Evolutionary conservation across 2,797 vertebrate species (phyloP), one percentile per base, ranked within the genome.

Genomic region (Falco naumanni): DNA sequence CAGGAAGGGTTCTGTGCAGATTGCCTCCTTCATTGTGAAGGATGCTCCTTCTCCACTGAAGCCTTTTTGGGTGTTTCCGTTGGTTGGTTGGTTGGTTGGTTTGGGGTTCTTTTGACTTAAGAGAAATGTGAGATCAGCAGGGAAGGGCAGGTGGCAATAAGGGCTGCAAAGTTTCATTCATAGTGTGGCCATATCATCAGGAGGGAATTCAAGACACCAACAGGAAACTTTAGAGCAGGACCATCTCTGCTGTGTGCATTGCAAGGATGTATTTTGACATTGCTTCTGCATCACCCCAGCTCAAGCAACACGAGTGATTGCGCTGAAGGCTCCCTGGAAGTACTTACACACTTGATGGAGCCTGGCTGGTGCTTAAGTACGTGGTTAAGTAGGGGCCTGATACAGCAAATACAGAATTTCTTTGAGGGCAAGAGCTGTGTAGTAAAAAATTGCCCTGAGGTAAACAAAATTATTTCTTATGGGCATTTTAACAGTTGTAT

Each of bases 141-240:
- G 50, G 28, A 37, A 63, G 41, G 39, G 53, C 47, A 48, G 54
- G 22, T 48, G 51, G 10, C 53, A 47, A 2, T 9, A 22, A 53
- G 37, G 78, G 25, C 71, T 31, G 28, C 29, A 18, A 22, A 14
- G 10, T 19, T 26, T 19, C 21, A 2, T 34, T 43, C 2, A 0
- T 37, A 16, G 37, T 4, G 2, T 9, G 11, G 14, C 24, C 7
- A 1, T 2, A 16, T 4, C 20, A 2, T 14, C 1, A 3, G 37
- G 22, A 48, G 22, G 34, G 45, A n/a, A 15, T 29, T 65, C 15
- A 34, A 26, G 68, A 11, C 31, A 31, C 6, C 16, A 13, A 22
- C 43, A 37, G 13, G 41, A 19, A 29, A 9, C 26, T 29, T 28
- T 5, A 8, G 48, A 45, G 48, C 65, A 29, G 53, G 22, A 17